These are phyloP conservation scores for Calliphora vicina DNA, from an alignment of 1,140 invertebrate genomes.

Conservation along the genomic window DNA sequence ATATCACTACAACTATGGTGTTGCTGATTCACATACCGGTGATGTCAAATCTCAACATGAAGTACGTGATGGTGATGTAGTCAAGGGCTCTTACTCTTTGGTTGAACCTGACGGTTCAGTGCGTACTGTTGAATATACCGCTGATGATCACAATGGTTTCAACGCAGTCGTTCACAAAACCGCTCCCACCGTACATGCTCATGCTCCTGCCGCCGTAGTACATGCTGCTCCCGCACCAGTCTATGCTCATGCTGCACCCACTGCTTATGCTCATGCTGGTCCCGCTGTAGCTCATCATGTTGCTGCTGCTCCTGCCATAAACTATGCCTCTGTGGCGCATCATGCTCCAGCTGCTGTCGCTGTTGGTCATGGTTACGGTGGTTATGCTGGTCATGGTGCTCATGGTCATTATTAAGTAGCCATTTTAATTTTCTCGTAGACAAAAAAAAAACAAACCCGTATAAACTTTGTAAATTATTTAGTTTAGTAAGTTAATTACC, in stretches of 20 bases:
- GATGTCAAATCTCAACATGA: conserved; percentile 73
- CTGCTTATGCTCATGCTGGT: conserved; percentile 47
- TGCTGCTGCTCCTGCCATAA: conserved; percentile 52
- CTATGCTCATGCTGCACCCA: conserved; percentile 48
- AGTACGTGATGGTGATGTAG: conserved; percentile 69
- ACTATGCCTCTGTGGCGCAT: conserved; percentile 56
- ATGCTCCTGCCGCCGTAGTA: conserved; percentile 28
- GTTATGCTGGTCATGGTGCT: conserved; percentile 37
- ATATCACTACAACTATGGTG: conserved; percentile 68
- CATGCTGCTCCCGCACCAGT: conserved; percentile 46
- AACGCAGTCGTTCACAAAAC: conserved; percentile 65
- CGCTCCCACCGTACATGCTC: conserved; percentile 55
- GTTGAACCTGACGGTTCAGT: conserved; percentile 69
- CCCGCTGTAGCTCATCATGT: conserved; percentile 52
- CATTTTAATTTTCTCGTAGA: conserved; percentile 25
- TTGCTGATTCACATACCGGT: conserved; percentile 67
- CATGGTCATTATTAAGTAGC: conserved; percentile 37
- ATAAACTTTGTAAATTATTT: conserved; percentile 28
- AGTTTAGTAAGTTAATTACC: conserved; percentile 27
- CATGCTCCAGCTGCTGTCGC: conserved; percentile 48
- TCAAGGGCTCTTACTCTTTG: conserved; percentile 69
- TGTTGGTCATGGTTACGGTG: conserved; percentile 40
- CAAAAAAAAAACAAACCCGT: conserved; percentile 20
- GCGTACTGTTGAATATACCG: conserved; percentile 73
- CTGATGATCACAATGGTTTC: conserved; percentile 74